phyloP scores from a whole-genome alignment of 2,888 invertebrate genomes.

The Chromoteleia sp. region DNA sequence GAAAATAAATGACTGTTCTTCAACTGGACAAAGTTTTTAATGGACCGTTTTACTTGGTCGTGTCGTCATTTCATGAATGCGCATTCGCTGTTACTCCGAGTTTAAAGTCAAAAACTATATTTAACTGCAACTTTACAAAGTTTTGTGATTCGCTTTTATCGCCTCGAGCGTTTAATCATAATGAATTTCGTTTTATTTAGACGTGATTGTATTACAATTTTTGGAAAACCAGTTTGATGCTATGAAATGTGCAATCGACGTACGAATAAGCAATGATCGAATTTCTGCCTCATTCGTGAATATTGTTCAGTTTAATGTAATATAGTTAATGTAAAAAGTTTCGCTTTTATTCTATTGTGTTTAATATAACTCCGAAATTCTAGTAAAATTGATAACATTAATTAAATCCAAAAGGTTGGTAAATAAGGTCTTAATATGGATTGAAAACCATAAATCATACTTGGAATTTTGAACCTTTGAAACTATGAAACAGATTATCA shows the following conservation, averaged over 20 bases:
- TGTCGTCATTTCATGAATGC: conserved; percentile 43
- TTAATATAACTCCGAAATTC: too few relatives aligned
- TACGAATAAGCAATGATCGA: neutral
- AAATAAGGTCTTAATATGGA: too few relatives aligned
- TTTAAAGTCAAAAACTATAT: conserved; percentile 47
- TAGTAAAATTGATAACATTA: too few relatives aligned
- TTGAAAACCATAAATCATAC: too few relatives aligned
- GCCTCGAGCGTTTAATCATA: conserved; percentile 13
- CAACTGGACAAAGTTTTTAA: conserved; percentile 61
- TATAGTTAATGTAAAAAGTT: too few relatives aligned
- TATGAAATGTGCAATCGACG: neutral
- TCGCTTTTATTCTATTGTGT: too few relatives aligned
- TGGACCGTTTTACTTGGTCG: conserved; percentile 56
- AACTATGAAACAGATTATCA: too few relatives aligned
- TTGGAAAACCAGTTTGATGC: neutral
- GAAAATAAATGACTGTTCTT: conserved; percentile 59
- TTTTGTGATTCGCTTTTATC: conserved; percentile 22
- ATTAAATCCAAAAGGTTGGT: too few relatives aligned
- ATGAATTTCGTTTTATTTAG: conserved; percentile 20
- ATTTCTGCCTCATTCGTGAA: too few relatives aligned
- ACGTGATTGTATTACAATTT: neutral
- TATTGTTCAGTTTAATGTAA: too few relatives aligned
- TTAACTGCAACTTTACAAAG: conserved; percentile 32
- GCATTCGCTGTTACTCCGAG: conserved; percentile 26
- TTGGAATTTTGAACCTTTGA: too few relatives aligned